Evolutionary conservation across 2,797 vertebrate genomes (phyloP), one percentile per base, ranked within the genome.

Genomic region (Argentina silus): DNA sequence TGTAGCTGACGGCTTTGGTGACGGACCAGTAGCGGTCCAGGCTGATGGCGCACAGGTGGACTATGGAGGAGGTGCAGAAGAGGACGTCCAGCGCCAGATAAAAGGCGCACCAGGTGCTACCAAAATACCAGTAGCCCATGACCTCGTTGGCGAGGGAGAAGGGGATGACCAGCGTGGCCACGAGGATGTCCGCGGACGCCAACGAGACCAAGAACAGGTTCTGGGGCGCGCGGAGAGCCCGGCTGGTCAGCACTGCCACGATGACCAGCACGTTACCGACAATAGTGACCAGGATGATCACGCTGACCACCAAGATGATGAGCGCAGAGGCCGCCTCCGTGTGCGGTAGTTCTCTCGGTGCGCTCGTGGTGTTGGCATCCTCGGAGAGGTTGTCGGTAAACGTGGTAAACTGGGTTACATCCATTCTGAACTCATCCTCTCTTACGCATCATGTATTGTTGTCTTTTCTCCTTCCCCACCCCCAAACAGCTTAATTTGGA

Each of bases 111-210:
- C 96, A 97, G 36, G 95, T 91, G 67, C 90, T 92, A 0, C 96
- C 96, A 0, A 97, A 97, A 81, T 94, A 94, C 96, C 96, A 97
- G 86, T 96, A 96, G 69, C 96, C 96, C 96, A 97, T 96, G 43
- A 97, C 86, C 77, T 98, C 96, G 0, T 96, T 97, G 80, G 93
- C 96, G 21, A 97, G 87, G 0, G 96, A 96, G 87, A 98, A 98
- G 0, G 96, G 96, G 80, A 97, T 96, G 74, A 98, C 95, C 62
- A 97, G 89, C 7, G 96, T 42, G 57, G 95, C 96, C 81, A 98
- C 96, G 75, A 98, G 93, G 86, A 98, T 97, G 89, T 98, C 96
- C 0, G 96, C 96, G 0, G 91, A 95, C 50, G 96, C 96, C 82
- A 97, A 76, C 0, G 96, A 98, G 56, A 97, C 95, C 43, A 97